A percentile compares a stretch with the other conserved stretches of the same genome.
These are phyloP conservation scores for Karalla daura DNA, from an alignment of 2,797 vertebrate genomes.

Conservation along the genomic window DNA sequence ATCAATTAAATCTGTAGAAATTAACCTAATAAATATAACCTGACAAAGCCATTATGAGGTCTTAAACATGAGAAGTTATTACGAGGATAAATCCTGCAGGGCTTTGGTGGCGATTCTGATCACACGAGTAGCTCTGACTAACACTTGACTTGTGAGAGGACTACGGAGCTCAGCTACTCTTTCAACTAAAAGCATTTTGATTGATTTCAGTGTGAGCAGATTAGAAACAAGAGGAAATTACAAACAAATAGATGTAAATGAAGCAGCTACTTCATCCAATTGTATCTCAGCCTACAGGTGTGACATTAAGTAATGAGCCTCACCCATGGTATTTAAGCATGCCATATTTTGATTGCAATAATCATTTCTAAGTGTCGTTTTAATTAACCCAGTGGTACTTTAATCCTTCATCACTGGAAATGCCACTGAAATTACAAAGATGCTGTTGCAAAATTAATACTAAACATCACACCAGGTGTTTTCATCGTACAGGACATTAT, in stretches of 20 bases:
- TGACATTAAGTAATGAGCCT: background rate
- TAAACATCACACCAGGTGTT: background rate
- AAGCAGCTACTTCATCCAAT: too few relatives aligned
- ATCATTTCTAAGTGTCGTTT: background rate
- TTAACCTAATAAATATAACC: slow-evolving; percentile 85
- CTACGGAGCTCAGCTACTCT: background rate
- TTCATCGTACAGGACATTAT: background rate
- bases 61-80: slow-evolving; percentile 71
- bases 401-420: background rate
- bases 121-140: slow-evolving; percentile 35
- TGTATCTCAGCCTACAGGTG: background rate
- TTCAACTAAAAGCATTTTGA: background rate
- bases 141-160: too few relatives aligned
- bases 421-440: background rate
- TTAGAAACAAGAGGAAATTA: slow-evolving; percentile 6
- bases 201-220: background rate
- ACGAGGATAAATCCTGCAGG: slow-evolving; percentile 76
- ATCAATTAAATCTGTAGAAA: slow-evolving; percentile 84
- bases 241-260: too few relatives aligned
- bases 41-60: slow-evolving; percentile 74
- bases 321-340: background rate
- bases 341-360: slow-evolving; percentile 5
- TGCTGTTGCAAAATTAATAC: background rate
- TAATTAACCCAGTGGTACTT: background rate
- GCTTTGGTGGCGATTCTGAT: slow-evolving; percentile 47